phyloP scores from a whole-genome alignment of 2,888 invertebrate genomes.

The Gonocerus acuteangulatus region DNA sequence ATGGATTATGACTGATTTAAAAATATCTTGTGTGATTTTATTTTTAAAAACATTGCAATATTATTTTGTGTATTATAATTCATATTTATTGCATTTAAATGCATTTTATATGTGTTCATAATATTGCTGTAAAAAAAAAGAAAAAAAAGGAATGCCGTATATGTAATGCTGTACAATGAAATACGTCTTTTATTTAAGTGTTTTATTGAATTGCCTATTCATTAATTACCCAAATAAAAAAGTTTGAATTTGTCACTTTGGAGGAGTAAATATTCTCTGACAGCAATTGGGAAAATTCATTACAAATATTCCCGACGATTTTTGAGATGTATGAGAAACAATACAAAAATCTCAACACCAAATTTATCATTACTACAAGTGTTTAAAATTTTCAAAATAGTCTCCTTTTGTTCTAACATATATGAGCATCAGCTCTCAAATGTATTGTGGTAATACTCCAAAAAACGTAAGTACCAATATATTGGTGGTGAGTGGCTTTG shows the following conservation, averaged over 20 bases:
- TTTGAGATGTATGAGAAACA: too few species aligned
- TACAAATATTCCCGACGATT: too few species aligned
- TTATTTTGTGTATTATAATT: conserved; percentile 15
- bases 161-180: conserved; percentile 26
- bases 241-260: background rate
- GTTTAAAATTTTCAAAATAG: too few species aligned
- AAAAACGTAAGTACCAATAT: too few species aligned
- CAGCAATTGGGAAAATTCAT: too few species aligned
- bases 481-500: too few species aligned
- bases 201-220: background rate
- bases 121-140: conserved; percentile 1
- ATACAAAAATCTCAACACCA: too few species aligned
- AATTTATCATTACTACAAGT: too few species aligned
- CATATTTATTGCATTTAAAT: conserved; percentile 11
- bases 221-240: background rate
- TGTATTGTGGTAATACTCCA: too few species aligned
- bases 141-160: conserved; percentile 7
- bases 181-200: conserved; percentile 15
- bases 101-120: conserved; percentile 17
- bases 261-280: too few species aligned
- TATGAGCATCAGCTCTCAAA: too few species aligned
- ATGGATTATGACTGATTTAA: conserved; percentile 15
- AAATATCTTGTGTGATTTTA: conserved; percentile 2
- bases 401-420: too few species aligned
- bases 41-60: conserved; percentile 6